These are phyloP conservation scores for Hippolais icterina DNA, from an alignment of 2,113 vertebrate genomes.

Conservation along the genomic window DNA sequence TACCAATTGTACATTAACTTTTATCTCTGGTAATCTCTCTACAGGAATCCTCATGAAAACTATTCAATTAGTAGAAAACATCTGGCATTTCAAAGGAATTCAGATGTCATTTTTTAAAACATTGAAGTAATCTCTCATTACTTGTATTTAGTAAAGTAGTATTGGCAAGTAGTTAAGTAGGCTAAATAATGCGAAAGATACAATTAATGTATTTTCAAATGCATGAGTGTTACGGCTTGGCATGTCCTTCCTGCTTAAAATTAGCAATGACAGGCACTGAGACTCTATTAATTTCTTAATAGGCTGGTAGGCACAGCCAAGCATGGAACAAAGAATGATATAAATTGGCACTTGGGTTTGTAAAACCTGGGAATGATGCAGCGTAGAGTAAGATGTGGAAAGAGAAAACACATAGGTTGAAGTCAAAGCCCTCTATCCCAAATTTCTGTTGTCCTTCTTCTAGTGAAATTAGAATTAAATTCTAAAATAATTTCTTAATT, in stretches of 20 bases:
- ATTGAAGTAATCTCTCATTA: constrained; percentile 31
- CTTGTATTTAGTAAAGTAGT: constrained; percentile 22
- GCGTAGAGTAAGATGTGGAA: neutral
- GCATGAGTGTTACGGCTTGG: constrained; percentile 36
- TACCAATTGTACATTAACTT: neutral
- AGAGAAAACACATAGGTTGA: neutral
- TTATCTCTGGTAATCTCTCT: neutral
- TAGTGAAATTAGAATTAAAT: neutral
- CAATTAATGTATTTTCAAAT: constrained; percentile 69
- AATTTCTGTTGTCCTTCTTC: neutral
- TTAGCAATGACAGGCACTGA: constrained; percentile 61
- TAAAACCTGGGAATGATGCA: neutral
- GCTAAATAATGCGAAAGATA: constrained; percentile 53
- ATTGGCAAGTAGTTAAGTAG: constrained; percentile 35
- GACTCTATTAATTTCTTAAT: constrained; percentile 68
- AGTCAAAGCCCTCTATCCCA: neutral
- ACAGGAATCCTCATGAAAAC: neutral
- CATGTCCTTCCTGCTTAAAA: constrained; percentile 64
- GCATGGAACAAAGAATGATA: constrained; percentile 30
- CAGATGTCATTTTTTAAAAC: constrained; percentile 12
- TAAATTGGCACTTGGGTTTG: neutral
- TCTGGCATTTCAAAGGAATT: constrained; percentile 7
- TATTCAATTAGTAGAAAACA: neutral
- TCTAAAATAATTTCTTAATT: neutral
- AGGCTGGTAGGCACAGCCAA: constrained; percentile 26